Percentiles rank a stretch among this genome's conserved stretches.
phyloP scores from a whole-genome alignment of 1,140 invertebrate species.

The Bombus turneri region DNA sequence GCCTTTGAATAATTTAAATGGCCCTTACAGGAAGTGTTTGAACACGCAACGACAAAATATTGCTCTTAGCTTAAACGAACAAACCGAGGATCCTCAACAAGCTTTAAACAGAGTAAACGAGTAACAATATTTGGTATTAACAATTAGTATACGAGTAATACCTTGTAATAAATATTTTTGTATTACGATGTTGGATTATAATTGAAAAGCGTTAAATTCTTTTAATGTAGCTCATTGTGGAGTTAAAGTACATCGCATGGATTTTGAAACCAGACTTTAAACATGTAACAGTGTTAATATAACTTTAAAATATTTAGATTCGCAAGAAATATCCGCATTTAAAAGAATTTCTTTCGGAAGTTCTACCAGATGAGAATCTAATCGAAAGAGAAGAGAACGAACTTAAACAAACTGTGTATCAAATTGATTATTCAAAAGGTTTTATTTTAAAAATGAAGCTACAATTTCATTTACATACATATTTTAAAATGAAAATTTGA shows the following conservation, averaged over 20 bases:
- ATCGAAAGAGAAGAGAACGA: conserved; percentile 62
- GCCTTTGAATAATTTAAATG: conserved; percentile 61
- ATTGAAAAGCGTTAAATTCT: neutral
- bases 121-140: conserved; percentile 8
- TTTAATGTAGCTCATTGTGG: neutral
- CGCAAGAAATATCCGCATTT: conserved; percentile 56
- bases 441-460: neutral
- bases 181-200: too few relatives aligned
- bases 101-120: conserved; percentile 61
- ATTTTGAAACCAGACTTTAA: neutral
- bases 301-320: conserved; percentile 56
- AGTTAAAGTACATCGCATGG: neutral
- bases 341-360: conserved; percentile 55
- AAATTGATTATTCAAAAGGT: conserved; percentile 59
- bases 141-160: neutral
- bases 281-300: neutral
- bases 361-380: conserved; percentile 59
- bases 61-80: conserved; percentile 45
- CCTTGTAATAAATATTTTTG: neutral
- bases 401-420: conserved; percentile 57
- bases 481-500: neutral
- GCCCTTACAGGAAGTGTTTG: conserved; percentile 61
- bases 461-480: neutral
- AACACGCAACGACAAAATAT: conserved; percentile 59
- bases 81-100: conserved; percentile 56